Percentiles rank a stretch among this genome's conserved stretches.
phyloP scores from a whole-genome alignment of 1,140 invertebrate genomes.

The Tetramorium simillimum region DNA sequence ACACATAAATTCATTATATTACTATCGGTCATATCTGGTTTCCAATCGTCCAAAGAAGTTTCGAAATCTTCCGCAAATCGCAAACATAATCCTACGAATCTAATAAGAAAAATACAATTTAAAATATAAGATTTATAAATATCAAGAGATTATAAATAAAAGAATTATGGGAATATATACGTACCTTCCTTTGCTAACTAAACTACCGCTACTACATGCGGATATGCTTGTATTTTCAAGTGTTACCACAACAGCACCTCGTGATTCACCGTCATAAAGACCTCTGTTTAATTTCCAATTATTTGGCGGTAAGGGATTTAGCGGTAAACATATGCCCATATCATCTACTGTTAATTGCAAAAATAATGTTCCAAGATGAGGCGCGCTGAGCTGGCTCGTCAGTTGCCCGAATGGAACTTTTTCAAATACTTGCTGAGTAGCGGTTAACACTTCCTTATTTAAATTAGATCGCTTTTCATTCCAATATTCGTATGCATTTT shows the following conservation, averaged over 20 bases:
- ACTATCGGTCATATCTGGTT: constrained; percentile 93
- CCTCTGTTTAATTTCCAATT: constrained; percentile 88
- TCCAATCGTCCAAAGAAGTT: constrained; percentile 98
- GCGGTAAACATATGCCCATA: constrained; percentile 97
- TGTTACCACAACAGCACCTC: constrained; percentile 97
- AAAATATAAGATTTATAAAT: not conserved
- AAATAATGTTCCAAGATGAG: constrained; percentile 95
- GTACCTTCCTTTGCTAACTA: constrained; percentile 90
- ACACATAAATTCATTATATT: constrained; percentile 97
- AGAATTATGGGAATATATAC: not conserved
- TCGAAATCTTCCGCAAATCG: constrained; percentile 99
- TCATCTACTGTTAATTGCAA: constrained; percentile 98
- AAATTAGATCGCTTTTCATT: constrained; percentile 96
- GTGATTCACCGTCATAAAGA: constrained; percentile 91
- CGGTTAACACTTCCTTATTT: constrained; percentile 94
- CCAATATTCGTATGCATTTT: constrained; percentile 99
- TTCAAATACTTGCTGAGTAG: constrained; percentile 92
- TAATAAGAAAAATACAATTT: constrained; percentile 40
- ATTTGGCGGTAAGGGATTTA: constrained; percentile 91
- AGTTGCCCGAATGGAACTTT: constrained; percentile 92
- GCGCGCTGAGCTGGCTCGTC: constrained; percentile 89
- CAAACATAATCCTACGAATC: constrained; percentile 95
- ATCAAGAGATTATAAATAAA: not conserved
- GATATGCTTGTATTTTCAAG: constrained; percentile 97
- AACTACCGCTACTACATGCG: constrained; percentile 91